A percentile compares a stretch with the other conserved stretches of the same genome.
Conservation (phyloP, 2,797 vertebrate species). For the Ctenopoma multispine region DNA sequence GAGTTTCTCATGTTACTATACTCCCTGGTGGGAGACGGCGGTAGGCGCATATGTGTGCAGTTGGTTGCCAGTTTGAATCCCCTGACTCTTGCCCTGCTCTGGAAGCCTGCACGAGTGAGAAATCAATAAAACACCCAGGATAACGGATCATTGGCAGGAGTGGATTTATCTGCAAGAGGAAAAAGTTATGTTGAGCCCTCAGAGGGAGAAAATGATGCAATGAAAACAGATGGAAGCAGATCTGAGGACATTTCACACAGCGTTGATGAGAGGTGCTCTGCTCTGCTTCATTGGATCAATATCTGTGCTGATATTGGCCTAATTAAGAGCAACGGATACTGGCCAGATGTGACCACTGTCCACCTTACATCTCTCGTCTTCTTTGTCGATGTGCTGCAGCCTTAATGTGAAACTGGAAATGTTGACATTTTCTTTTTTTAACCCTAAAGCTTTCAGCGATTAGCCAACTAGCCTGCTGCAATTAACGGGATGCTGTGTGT, state of each 20-base stretch:
- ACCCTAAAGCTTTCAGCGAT: too few relatives aligned
- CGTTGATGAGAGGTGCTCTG: not conserved
- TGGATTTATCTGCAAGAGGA: conserved; percentile 1
- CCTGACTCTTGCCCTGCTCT: not conserved
- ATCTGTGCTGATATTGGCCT: not conserved
- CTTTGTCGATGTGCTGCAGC: not conserved
- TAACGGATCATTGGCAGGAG: not conserved
- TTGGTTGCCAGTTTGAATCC: conserved; percentile 37
- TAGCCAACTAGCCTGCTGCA: too few relatives aligned
- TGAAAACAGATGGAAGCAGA: not conserved
- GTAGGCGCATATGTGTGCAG: not conserved
- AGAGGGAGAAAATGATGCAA: not conserved
- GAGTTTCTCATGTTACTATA: not conserved
- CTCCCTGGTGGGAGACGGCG: conserved; percentile 1
- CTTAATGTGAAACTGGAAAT: too few relatives aligned
- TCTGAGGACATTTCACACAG: not conserved
- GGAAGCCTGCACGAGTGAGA: not conserved
- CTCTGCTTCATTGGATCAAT: not conserved
- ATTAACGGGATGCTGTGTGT: too few relatives aligned
- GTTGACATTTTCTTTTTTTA: too few relatives aligned
- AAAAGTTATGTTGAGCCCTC: not conserved
- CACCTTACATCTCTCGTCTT: not conserved
- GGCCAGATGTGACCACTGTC: not conserved
- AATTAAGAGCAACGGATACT: too few relatives aligned
- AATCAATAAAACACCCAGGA: conserved; percentile 13